Conservation (phyloP, 2,113 vertebrate genomes). For the Litocranius walleri region DNA sequence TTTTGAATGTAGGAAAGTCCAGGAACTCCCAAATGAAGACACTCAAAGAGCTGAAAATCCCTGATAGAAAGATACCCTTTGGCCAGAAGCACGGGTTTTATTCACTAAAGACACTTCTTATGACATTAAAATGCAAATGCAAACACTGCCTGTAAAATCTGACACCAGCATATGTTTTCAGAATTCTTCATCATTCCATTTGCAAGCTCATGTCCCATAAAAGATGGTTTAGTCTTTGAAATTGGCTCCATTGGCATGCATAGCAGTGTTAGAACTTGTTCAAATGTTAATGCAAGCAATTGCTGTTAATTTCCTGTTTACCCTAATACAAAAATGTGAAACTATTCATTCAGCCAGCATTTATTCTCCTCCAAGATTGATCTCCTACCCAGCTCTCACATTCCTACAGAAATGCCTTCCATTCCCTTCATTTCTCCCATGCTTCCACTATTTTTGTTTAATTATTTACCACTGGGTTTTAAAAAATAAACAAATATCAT, state of each 20-base stretch:
- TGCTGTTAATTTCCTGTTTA: slow-evolving; percentile 39
- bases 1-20: neutral
- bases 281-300: slow-evolving; percentile 35
- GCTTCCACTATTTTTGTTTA: neutral
- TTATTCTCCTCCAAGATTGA: neutral
- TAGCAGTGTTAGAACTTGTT: neutral
- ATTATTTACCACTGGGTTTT: neutral
- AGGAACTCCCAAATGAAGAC: neutral
- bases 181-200: neutral
- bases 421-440: neutral
- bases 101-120: neutral
- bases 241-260: neutral
- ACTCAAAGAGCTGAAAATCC: neutral
- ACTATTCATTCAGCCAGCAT: neutral
- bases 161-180: neutral
- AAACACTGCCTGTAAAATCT: neutral
- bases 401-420: neutral
- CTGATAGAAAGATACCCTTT: neutral
- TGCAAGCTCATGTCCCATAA: neutral
- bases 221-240: slow-evolving; percentile 35
- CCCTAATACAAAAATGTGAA: neutral
- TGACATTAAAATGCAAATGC: neutral
- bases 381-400: too few species aligned
- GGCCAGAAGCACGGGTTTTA: neutral
- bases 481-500: neutral